Evolutionary conservation across 2,888 invertebrate species (phyloP).

Genomic region (Uloborus plumipes): DNA sequence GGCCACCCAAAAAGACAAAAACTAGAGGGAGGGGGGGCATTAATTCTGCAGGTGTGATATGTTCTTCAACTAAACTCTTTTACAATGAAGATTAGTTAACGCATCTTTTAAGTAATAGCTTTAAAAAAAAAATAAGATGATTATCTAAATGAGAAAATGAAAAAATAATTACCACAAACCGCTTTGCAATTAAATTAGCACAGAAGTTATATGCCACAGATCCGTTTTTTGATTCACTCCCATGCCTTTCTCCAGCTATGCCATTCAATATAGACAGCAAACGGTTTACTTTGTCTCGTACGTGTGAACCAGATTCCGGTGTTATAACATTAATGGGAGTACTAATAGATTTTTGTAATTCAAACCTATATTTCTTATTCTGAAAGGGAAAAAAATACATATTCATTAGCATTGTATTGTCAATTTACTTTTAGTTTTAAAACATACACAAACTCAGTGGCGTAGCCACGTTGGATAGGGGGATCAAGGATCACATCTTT

Average conservation of each 20-base stretch:
- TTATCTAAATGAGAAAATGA: not conserved
- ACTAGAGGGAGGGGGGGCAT: too few species aligned
- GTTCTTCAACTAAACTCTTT: too few species aligned
- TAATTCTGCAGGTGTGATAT: too few species aligned
- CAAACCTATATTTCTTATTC: slow-evolving; percentile 84
- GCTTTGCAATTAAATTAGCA: slow-evolving; percentile 79
- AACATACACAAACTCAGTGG: too few species aligned
- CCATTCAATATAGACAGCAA: slow-evolving; percentile 81
- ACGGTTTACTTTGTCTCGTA: slow-evolving; percentile 82
- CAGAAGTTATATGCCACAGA: slow-evolving; percentile 74
- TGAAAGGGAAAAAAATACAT: slow-evolving; percentile 68
- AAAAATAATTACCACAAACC: slow-evolving; percentile 77
- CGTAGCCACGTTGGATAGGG: too few species aligned
- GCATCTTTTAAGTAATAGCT: too few species aligned
- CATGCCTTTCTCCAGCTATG: slow-evolving; percentile 77
- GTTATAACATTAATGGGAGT: slow-evolving; percentile 90
- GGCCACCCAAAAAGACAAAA: too few species aligned
- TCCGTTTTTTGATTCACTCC: slow-evolving; percentile 68
- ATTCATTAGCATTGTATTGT: not conserved
- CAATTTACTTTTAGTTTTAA: too few species aligned
- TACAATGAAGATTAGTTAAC: too few species aligned
- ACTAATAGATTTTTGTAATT: slow-evolving; percentile 84
- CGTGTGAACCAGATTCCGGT: slow-evolving; percentile 80
- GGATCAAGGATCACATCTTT: too few species aligned
- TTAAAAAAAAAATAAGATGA: not conserved